Evolutionary conservation across 2,797 vertebrate genomes (phyloP).

Genomic region (Sus cebifrons): DNA sequence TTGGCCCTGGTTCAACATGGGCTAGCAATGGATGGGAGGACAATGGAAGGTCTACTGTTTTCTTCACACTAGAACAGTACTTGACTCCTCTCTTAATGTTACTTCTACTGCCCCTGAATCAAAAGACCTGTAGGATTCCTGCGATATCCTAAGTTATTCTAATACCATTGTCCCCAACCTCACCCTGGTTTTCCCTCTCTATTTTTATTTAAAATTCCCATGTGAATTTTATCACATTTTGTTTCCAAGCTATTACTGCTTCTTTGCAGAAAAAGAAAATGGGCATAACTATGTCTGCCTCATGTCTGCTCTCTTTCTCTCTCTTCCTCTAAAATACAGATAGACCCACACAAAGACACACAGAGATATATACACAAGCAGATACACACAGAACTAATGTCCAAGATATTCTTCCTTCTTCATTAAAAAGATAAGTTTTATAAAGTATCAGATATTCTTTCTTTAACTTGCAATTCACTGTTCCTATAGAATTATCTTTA

Average conservation of each 20-base stretch:
- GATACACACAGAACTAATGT: neutral
- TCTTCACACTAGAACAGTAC: neutral
- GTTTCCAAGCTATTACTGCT: conserved; percentile 49
- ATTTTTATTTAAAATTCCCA: conserved; percentile 52
- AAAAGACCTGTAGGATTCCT: conserved; percentile 11
- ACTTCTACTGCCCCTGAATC: neutral
- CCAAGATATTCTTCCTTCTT: conserved; percentile 2
- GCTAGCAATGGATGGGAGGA: neutral
- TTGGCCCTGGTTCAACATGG: neutral
- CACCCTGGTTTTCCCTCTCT: neutral
- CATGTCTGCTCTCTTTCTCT: neutral
- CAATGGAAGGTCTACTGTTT: neutral
- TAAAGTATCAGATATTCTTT: conserved; percentile 9
- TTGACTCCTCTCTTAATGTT: neutral
- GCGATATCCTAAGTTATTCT: neutral
- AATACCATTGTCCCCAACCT: neutral
- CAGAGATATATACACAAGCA: neutral
- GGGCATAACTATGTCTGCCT: neutral
- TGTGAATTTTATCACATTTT: neutral
- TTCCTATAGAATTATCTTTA: conserved; percentile 49
- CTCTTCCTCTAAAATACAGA: neutral
- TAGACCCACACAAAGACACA: neutral
- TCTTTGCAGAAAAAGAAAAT: conserved; percentile 12
- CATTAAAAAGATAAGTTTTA: conserved; percentile 42
- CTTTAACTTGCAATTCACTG: conserved; percentile 32